Conservation (phyloP, 1,140 invertebrate species). For the Triops longicaudatus region DNA sequence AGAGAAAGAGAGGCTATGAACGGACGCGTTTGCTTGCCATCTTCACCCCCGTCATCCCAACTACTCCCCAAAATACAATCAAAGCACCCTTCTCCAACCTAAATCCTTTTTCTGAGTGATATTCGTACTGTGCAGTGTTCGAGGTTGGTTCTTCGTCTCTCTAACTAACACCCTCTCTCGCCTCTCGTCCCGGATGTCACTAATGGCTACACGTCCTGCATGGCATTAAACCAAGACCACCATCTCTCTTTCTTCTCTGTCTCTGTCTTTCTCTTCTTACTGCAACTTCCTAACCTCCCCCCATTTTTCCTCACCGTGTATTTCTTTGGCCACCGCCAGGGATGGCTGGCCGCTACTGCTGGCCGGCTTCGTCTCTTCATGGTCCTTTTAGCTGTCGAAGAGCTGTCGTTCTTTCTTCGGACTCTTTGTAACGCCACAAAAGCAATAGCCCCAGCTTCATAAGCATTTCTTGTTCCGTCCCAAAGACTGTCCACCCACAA, state of each 20-base stretch:
- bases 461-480: neutral
- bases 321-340: too few species aligned
- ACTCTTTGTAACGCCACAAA: constrained; percentile 9
- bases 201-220: constrained; percentile 14
- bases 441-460: neutral
- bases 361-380: neutral
- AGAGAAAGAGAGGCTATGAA: too few species aligned
- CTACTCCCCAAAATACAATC: neutral
- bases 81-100: neutral
- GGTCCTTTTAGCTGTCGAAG: constrained; percentile 11
- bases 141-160: neutral
- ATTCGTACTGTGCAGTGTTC: neutral
- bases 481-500: neutral
- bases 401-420: constrained; percentile 3
- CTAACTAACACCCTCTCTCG: constrained; percentile 10
- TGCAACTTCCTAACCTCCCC: neutral
- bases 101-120: neutral
- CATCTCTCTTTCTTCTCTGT: neutral
- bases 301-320: neutral
- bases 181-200: constrained; percentile 9
- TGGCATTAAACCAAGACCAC: constrained; percentile 14
- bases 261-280: neutral
- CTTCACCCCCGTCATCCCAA: too few species aligned
- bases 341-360: neutral
- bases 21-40: neutral